phyloP scores from a whole-genome alignment of 2,113 vertebrate genomes.

The Mobula birostris region DNA sequence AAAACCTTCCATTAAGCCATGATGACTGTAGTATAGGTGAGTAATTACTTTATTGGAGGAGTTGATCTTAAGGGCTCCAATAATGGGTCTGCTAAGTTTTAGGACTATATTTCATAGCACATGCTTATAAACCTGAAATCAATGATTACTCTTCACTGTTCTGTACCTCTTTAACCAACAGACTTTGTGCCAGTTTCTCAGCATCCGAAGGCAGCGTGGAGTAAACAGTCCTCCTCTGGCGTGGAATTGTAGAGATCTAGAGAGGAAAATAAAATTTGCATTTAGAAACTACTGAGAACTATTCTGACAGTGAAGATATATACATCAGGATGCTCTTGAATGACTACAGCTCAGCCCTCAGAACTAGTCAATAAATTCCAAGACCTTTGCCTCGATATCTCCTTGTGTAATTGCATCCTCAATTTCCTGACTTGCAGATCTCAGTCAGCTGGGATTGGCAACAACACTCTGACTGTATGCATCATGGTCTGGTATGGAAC shows the following conservation, averaged over 20 bases:
- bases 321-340: too few species aligned
- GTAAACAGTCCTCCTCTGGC: constrained; percentile 76
- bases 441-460: too few species aligned
- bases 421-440: too few species aligned
- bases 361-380: too few species aligned
- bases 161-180: constrained; percentile 89
- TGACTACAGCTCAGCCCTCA: too few species aligned
- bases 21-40: neutral
- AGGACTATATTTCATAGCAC: neutral
- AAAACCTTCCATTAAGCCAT: neutral
- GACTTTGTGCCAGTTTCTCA: constrained; percentile 75
- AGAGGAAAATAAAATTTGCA: neutral
- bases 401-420: too few species aligned
- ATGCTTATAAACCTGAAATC: neutral
- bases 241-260: constrained; percentile 73
- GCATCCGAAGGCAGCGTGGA: constrained; percentile 86
- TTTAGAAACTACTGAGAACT: neutral
- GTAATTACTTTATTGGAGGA: neutral
- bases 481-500: too few species aligned
- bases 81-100: neutral
- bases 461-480: too few species aligned
- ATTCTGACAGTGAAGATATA: too few species aligned
- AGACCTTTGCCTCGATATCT: too few species aligned
- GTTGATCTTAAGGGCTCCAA: neutral
- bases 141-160: neutral